Evolutionary conservation across 1,140 invertebrate species (phyloP).

Genomic region (Plodia interpunctella): DNA sequence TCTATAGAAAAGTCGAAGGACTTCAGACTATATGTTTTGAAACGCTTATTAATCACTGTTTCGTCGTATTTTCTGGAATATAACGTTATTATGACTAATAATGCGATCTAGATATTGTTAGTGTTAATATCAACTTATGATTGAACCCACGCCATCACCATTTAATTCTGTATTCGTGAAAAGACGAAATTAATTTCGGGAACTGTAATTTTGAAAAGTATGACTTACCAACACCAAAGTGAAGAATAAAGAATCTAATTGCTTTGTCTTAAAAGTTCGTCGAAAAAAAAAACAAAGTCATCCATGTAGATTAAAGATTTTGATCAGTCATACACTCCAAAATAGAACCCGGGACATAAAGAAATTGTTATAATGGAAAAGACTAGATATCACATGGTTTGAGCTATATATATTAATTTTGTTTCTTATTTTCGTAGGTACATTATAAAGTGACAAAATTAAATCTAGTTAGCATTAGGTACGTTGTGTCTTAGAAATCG

Average conservation of each 20-base stretch:
- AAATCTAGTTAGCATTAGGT: not conserved
- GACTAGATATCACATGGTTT: constrained; percentile 76
- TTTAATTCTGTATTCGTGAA: not conserved
- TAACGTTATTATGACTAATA: constrained; percentile 12
- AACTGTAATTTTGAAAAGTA: not conserved
- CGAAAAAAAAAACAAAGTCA: too few relatives aligned
- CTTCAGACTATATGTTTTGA: constrained; percentile 35
- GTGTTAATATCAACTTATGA: constrained; percentile 9
- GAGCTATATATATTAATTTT: constrained; percentile 59
- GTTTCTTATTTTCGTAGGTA: constrained; percentile 41
- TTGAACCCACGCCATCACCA: not conserved
- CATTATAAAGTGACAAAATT: constrained; percentile 19
- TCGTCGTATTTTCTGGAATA: constrained; percentile 21
- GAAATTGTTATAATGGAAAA: constrained; percentile 42
- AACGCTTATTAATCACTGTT: constrained; percentile 32
- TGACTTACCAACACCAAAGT: too few relatives aligned
- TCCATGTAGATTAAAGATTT: too few relatives aligned
- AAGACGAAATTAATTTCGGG: constrained; percentile 15
- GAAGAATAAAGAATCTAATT: too few relatives aligned
- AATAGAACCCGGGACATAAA: not conserved
- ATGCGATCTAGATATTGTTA: constrained; percentile 9
- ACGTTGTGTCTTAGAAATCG: not conserved
- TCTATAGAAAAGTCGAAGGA: constrained; percentile 69
- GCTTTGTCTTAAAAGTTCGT: too few relatives aligned
- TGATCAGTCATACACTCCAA: too few relatives aligned